Evolutionary conservation across 2,888 invertebrate species (phyloP), one percentile per base, ranked within the genome.

Genomic region (Pycnomerus fuliginosus): DNA sequence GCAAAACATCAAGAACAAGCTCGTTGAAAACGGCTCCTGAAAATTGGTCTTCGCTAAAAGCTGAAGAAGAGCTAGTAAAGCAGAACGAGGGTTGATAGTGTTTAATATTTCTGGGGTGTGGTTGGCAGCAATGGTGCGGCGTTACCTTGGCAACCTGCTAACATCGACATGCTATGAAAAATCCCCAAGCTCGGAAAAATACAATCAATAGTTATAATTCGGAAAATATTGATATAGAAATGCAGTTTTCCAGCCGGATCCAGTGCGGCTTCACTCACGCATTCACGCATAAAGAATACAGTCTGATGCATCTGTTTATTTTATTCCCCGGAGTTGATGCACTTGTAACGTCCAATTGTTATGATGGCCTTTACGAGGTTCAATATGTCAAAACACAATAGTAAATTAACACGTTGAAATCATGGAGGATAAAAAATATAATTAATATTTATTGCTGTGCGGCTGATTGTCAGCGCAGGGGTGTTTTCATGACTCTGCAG

Each of bases 121-220:
- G 61, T 60, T 59, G 57, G 62, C 46, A 60, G 56, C 61, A 65
- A 60, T 64, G 68, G 68, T 59, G 64, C 58, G 62, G 65, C 60
- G 69, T 70, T 60, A 55, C 65, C 60, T 63, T 67, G 61, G 62
- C 59, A 58, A 69, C 68, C 63, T 60, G 63, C 62, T 65, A 59
- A 53, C 60, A 61, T 62, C 60, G 66, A 67, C 67, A 68, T 64
- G 64, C 63, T 53, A 67, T 66, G 68, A 68, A 67, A 68, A 68
- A 68, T 68, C 67, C 67, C 65, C 60, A 56, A 63, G 60, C 61
- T 56, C 58, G 61, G 62, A 57, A 62, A 62, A 60, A 60, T 59
- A 60, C 62, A 67, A 68, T 68, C 67, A 58, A 68, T 68, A 48
- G 62, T 62, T 61, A 65, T 67, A 65, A 64, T 62, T 55, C 52